Conservation (phyloP, 1,140 invertebrate species). For the Ceratosolen fusciceps region DNA sequence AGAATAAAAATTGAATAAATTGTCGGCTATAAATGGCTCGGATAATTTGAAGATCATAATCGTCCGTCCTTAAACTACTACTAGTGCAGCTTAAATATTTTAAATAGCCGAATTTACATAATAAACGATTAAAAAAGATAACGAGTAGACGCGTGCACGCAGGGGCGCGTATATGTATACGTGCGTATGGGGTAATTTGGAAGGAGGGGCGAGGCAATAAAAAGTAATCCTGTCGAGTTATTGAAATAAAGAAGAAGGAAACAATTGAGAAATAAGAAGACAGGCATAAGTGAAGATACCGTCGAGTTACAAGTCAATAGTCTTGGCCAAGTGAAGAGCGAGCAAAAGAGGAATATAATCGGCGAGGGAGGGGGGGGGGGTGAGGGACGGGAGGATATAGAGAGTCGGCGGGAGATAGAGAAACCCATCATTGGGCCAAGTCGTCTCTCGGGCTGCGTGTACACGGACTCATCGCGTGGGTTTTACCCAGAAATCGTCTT, state of each 20-base stretch:
- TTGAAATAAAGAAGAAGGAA: too few relatives aligned
- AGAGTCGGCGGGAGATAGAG: neutral
- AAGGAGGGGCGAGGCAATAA: too few relatives aligned
- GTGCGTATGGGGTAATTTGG: too few relatives aligned
- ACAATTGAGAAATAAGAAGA: slow-evolving; percentile 1
- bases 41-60: too few relatives aligned
- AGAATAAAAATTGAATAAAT: too few relatives aligned
- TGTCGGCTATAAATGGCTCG: too few relatives aligned
- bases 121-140: too few relatives aligned
- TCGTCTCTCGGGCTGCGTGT: neutral
- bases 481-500: slow-evolving; percentile 60
- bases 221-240: too few relatives aligned
- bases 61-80: too few relatives aligned
- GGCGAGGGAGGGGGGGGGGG: neutral
- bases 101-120: too few relatives aligned
- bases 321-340: neutral
- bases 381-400: neutral
- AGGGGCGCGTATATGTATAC: neutral
- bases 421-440: neutral
- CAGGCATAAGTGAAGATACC: neutral
- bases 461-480: slow-evolving; percentile 53
- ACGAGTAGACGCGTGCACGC: too few relatives aligned
- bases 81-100: too few relatives aligned
- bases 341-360: slow-evolving; percentile 1
- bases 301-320: neutral